phyloP scores from a whole-genome alignment of 1,140 invertebrate species.

The Asobara japonica region DNA sequence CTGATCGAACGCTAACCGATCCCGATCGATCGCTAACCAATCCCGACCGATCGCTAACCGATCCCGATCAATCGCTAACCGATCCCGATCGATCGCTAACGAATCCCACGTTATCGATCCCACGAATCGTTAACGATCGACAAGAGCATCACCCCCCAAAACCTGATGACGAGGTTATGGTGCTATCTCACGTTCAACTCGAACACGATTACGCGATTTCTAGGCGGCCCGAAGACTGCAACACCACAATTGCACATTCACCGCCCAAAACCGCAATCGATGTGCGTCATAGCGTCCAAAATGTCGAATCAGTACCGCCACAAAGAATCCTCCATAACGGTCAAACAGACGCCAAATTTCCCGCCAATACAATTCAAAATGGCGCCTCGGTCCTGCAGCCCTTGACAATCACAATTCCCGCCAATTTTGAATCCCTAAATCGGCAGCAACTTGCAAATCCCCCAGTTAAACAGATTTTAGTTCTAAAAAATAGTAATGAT shows the following conservation, averaged over 20 bases:
- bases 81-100: no score
- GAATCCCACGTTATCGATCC: no score
- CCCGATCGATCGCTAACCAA: background rate
- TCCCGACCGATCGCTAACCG: background rate
- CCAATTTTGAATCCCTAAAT: background rate
- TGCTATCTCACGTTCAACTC: slow-evolving; percentile 27
- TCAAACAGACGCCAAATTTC: background rate
- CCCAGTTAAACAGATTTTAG: background rate
- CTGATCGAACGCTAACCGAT: background rate
- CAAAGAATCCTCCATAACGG: no score
- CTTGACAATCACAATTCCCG: background rate
- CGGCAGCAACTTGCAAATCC: background rate
- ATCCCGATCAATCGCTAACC: no score
- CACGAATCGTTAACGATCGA: no score
- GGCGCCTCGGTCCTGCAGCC: slow-evolving; percentile 1
- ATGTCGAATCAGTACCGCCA: no score
- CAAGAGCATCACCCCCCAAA: no score
- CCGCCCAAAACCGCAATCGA: background rate
- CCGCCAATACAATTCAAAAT: slow-evolving; percentile 6
- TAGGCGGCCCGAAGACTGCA: background rate
- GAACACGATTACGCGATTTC: slow-evolving; percentile 45
- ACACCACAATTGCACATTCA: slow-evolving; percentile 50
- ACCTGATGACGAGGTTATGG: background rate
- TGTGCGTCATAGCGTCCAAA: no score
- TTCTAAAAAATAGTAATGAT: background rate